Evolutionary conservation across 2,888 invertebrate genomes (phyloP).

Genomic region (Epinotia demarniana): DNA sequence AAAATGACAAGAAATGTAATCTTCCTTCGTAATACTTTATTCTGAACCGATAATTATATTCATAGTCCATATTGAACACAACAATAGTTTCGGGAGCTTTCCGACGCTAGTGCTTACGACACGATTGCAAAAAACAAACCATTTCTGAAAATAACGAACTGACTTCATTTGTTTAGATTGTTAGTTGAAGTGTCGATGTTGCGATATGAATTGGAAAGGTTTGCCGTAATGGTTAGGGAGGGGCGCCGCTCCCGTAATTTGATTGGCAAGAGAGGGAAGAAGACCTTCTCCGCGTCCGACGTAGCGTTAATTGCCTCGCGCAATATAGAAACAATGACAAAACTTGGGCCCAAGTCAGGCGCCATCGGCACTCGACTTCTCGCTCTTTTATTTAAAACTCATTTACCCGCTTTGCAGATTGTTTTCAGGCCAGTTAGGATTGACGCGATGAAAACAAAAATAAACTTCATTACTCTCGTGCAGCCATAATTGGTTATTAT

Average conservation of each 20-base stretch:
- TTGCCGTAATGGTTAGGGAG: conserved; percentile 67
- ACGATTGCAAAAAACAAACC: conserved; percentile 30
- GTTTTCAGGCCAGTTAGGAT: conserved; percentile 73
- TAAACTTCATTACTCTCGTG: conserved; percentile 71
- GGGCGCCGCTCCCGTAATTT: conserved; percentile 71
- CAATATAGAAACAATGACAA: conserved; percentile 83
- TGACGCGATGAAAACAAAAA: conserved; percentile 71
- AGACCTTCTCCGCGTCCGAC: conserved; percentile 67
- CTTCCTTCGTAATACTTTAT: no score
- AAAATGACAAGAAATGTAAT: no score
- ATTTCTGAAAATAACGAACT: conserved; percentile 44
- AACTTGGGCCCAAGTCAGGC: conserved; percentile 74
- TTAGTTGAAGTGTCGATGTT: conserved; percentile 75
- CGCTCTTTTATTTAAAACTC: conserved; percentile 82
- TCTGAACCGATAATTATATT: no score
- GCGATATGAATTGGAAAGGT: conserved; percentile 66
- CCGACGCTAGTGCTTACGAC: neutral
- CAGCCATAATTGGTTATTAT: conserved; percentile 54
- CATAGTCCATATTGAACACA: no score
- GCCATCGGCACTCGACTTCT: conserved; percentile 69
- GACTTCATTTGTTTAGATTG: conserved; percentile 59
- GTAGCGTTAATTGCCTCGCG: conserved; percentile 80
- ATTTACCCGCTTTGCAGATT: conserved; percentile 79
- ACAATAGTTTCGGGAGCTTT: neutral
- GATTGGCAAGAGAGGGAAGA: conserved; percentile 70